Percentiles rank a stretch among this genome's conserved stretches.
These are phyloP conservation scores for Archips crataeganus DNA, from an alignment of 2,888 invertebrate species.

Conservation along the genomic window DNA sequence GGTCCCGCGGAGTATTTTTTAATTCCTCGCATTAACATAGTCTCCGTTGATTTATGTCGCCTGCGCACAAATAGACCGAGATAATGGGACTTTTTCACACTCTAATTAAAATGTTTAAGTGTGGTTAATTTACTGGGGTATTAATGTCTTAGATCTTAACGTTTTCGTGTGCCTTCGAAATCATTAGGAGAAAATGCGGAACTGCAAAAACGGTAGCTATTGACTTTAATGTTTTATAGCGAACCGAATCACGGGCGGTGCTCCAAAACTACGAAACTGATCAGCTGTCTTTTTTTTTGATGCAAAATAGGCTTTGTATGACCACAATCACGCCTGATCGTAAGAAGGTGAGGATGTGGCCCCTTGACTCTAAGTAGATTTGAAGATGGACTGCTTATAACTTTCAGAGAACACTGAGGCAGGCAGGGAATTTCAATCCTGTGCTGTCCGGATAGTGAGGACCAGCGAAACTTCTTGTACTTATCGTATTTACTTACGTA, in stretches of 20 bases:
- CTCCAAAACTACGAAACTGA: too few relatives aligned
- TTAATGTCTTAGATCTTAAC: constrained; percentile 36
- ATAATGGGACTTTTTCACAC: constrained; percentile 80
- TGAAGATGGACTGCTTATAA: too few relatives aligned
- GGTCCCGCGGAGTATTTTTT: constrained; percentile 76
- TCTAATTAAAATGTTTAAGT: constrained; percentile 74
- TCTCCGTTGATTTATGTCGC: constrained; percentile 77
- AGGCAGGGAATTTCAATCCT: too few relatives aligned
- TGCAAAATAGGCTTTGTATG: too few relatives aligned
- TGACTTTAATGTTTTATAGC: neutral
- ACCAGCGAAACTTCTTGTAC: too few relatives aligned
- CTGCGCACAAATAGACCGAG: constrained; percentile 70
- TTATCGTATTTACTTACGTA: too few relatives aligned
- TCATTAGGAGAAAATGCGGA: neutral
- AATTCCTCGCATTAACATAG: constrained; percentile 83
- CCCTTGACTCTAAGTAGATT: too few relatives aligned
- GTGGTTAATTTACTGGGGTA: constrained; percentile 42
- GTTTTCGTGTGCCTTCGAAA: neutral
- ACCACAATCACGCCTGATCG: too few relatives aligned
- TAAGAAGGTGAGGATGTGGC: too few relatives aligned
- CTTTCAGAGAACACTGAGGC: too few relatives aligned
- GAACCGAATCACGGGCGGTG: neutral
- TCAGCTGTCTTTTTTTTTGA: too few relatives aligned
- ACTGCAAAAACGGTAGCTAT: neutral
- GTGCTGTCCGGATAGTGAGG: too few relatives aligned